Conservation (phyloP, 2,797 vertebrate genomes). For the Enteromius viviparus region DNA sequence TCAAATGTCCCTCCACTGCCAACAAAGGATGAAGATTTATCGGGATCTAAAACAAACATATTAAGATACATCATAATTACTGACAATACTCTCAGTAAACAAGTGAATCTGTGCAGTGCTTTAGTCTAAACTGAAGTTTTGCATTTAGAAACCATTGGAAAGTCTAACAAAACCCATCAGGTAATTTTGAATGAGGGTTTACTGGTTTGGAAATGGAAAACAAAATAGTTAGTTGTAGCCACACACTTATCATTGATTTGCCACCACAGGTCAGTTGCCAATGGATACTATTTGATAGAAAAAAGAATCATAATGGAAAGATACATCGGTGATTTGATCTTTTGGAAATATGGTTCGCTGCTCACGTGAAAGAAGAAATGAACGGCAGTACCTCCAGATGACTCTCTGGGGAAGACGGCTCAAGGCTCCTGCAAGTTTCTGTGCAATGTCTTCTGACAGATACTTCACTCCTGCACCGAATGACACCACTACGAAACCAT, state of each 20-base stretch:
- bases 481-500: conserved; percentile 96
- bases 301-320: conserved; percentile 10
- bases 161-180: not conserved
- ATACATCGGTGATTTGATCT: not conserved
- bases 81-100: not conserved
- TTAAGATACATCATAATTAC: not conserved
- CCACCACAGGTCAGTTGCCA: not conserved
- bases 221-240: conserved; percentile 16
- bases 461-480: conserved; percentile 98
- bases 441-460: conserved; percentile 91
- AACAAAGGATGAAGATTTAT: conserved; percentile 2
- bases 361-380: conserved; percentile 10
- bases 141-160: conserved; percentile 18
- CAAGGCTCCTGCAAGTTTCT: conserved; percentile 91
- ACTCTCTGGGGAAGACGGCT: conserved; percentile 90
- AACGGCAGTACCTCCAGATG: conserved; percentile 89
- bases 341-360: conserved; percentile 10
- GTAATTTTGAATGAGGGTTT: conserved; percentile 18
- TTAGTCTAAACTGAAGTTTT: not conserved
- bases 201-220: conserved; percentile 13
- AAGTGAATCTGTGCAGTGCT: not conserved
- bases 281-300: not conserved
- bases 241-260: not conserved
- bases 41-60: not conserved
- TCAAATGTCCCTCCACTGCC: not conserved